Evolutionary conservation across 1,140 invertebrate genomes (phyloP), one percentile per base, ranked within the genome.

Genomic region (Dendrolimus kikuchii): DNA sequence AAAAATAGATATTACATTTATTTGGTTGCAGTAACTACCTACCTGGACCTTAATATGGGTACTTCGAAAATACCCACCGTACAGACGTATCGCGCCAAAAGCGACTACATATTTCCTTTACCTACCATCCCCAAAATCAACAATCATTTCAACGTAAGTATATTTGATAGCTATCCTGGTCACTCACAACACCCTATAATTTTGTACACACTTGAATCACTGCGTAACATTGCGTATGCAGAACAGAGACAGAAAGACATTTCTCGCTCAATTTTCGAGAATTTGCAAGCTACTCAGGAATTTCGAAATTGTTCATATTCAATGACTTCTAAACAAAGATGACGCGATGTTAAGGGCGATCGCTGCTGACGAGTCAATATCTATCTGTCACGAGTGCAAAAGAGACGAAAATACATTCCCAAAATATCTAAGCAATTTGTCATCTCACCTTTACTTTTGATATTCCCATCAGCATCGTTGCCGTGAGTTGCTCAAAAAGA

Each of bases 381-480:
- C 49, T 36, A 23, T 44, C 51, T 51, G 43, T 42, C 23, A 46
- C 39, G 55, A 53, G 81, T 69, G 70, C 49, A 73, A 86, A 54
- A 71, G 75, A 74, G 81, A 83, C 64, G 72, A 70, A 72, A 77
- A 71, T 61, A 73, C n/a, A 59, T 69, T 77, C 59, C 68, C 60
- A 77, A 77, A 81, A 77, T 71, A 69, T 74, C 68, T 71, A 60
- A 70, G 55, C 54, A 57, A 64, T 68, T 60, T 68, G 68, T 71
- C 59, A 73, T 74, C 74, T 85, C 60, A 90, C 89, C 64, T 88
- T 81, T 53, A 90, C 85, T 68, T 86, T 88, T 46, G 89, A 88
- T 72, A 89, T 90, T 53, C 89, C 88, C 89, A 90, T 90, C 56
- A 91, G 59, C 90, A 91, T 90, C 55, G 89, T 90, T 7, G 89